Evolutionary conservation across 2,888 invertebrate genomes (phyloP).

Genomic region (Escarpia spicata): DNA sequence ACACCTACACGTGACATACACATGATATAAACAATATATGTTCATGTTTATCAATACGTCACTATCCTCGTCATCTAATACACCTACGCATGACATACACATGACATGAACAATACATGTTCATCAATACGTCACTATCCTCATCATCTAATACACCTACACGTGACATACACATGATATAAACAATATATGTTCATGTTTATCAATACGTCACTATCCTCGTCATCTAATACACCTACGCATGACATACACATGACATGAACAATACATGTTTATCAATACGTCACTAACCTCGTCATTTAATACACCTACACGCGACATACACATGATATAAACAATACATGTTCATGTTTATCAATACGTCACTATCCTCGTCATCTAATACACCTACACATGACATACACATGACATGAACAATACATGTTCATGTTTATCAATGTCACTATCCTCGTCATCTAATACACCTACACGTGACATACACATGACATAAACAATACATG

Average conservation of each 20-base stretch:
- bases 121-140: constrained; percentile 81
- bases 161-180: constrained; percentile 29
- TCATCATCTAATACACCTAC: constrained; percentile 82
- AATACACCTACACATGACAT: constrained; percentile 71
- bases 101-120: neutral
- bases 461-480: no score
- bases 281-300: no score
- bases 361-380: constrained; percentile 84
- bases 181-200: no score
- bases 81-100: no score
- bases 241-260: constrained; percentile 5
- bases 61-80: constrained; percentile 84
- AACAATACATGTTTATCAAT: no score
- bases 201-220: constrained; percentile 70
- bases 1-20: constrained; percentile 68
- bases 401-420: no score
- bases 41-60: constrained; percentile 84
- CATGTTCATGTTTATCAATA: no score
- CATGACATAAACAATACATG: no score
- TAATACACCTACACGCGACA: constrained; percentile 75
- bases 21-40: constrained; percentile 37
- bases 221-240: constrained; percentile 80
- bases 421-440: no score
- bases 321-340: no score
- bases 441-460: constrained; percentile 83